These are phyloP conservation scores for Nudaria mundana DNA, from an alignment of 2,888 invertebrate genomes.

Conservation along the genomic window DNA sequence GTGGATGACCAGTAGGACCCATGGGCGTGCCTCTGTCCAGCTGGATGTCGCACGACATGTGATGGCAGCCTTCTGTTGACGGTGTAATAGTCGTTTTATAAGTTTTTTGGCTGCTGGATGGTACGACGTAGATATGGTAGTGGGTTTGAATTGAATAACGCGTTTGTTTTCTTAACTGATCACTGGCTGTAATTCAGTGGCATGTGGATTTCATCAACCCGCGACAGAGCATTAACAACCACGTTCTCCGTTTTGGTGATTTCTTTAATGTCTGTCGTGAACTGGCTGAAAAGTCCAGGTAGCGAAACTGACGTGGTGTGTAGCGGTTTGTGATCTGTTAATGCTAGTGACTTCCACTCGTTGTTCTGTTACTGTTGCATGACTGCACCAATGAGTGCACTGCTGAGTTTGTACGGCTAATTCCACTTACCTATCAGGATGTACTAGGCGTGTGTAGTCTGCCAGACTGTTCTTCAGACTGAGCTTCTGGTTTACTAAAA, in stretches of 20 bases:
- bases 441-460: background rate
- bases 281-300: background rate
- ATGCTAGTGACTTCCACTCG: background rate
- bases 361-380: no score
- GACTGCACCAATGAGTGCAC: background rate
- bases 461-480: background rate
- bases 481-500: background rate
- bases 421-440: background rate
- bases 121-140: no score
- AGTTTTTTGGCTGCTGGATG: no score
- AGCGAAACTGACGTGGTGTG: background rate
- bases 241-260: background rate
- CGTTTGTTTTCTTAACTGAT: no score
- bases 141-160: no score
- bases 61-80: conserved; percentile 30
- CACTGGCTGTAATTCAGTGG: conserved; percentile 19
- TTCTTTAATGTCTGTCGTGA: background rate
- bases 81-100: no score
- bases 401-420: background rate
- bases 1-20: no score
- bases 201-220: background rate
- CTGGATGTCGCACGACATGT: conserved; percentile 27
- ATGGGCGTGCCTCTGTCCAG: no score
- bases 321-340: background rate
- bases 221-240: background rate